Percentiles rank a stretch among this genome's conserved stretches.
Evolutionary conservation across 2,797 vertebrate species (phyloP).

Genomic region (Rhincodon typus): DNA sequence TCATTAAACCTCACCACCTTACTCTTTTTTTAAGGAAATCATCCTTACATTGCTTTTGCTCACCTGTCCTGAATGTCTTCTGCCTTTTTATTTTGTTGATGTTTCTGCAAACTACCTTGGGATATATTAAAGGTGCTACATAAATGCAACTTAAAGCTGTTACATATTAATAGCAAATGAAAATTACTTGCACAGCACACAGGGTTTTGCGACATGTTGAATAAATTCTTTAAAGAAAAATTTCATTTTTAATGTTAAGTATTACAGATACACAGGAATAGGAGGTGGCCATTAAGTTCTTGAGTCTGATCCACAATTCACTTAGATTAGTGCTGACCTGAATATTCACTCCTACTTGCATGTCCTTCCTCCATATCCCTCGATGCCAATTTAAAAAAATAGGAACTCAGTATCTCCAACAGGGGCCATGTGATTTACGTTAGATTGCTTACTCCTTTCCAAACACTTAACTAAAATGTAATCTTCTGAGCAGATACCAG

Average conservation of each 20-base stretch:
- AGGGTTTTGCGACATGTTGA: no score
- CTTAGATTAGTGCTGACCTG: neutral
- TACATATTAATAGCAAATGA: neutral
- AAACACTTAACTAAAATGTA: neutral
- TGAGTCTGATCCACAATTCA: neutral
- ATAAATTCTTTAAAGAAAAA: no score
- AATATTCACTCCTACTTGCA: neutral
- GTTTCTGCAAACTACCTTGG: no score
- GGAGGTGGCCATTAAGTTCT: neutral
- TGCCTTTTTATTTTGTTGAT: no score
- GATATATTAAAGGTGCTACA: neutral
- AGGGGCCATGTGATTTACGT: neutral
- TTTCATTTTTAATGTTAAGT: no score
- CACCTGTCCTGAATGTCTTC: no score
- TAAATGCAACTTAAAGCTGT: neutral
- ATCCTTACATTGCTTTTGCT: neutral
- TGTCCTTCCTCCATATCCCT: neutral
- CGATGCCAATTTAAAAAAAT: neutral
- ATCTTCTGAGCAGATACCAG: neutral
- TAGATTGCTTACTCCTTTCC: neutral
- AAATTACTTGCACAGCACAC: neutral
- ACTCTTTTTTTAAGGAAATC: neutral
- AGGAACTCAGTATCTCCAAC: neutral
- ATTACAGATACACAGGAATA: neutral
- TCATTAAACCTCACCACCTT: no score